These are phyloP conservation scores for Ischnura elegans DNA, from an alignment of 2,888 invertebrate species.

Conservation along the genomic window DNA sequence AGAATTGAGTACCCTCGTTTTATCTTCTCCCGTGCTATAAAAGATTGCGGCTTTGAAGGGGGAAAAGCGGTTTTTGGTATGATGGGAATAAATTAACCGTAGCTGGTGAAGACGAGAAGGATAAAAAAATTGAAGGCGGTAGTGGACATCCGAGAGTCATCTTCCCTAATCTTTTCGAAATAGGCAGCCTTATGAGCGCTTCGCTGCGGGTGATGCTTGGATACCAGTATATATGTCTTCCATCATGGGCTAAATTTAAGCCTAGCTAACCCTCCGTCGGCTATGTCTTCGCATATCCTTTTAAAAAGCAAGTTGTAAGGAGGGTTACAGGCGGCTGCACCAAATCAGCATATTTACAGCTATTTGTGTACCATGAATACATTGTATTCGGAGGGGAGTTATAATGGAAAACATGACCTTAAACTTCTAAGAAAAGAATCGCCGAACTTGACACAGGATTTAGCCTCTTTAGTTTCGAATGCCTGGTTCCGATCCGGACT, in stretches of 20 bases:
- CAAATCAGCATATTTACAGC: too few relatives aligned
- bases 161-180: constrained; percentile 4
- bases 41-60: background rate
- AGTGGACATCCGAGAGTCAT: background rate
- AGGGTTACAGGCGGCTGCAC: too few relatives aligned
- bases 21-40: background rate
- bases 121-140: background rate
- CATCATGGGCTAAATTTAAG: background rate
- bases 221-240: background rate
- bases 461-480: too few relatives aligned
- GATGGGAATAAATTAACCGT: background rate
- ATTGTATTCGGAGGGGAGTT: too few relatives aligned
- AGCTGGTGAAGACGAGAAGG: background rate
- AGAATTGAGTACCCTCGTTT: background rate
- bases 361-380: too few relatives aligned
- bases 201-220: background rate
- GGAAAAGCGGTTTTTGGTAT: background rate
- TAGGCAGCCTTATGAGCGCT: background rate
- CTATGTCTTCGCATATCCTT: too few relatives aligned
- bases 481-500: too few relatives aligned
- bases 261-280: background rate
- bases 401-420: too few relatives aligned
- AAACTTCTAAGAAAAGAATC: too few relatives aligned
- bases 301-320: too few relatives aligned
- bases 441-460: too few relatives aligned